Conservation (phyloP, 2,888 invertebrate species). For the Lochmaea crataegi region DNA sequence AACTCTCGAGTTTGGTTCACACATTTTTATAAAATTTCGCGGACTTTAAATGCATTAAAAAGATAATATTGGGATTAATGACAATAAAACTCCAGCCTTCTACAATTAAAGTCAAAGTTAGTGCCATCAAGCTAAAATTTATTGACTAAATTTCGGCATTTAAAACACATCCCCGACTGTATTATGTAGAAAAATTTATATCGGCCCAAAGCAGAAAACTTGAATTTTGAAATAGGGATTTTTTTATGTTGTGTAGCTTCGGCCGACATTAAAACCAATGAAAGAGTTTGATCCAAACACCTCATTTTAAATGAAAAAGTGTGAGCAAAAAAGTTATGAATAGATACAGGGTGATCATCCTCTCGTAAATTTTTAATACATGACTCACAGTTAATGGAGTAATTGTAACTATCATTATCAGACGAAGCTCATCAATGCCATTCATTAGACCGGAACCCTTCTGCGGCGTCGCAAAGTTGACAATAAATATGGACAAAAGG, state of each 20-base stretch:
- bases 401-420: no score
- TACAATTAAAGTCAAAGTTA: conserved; percentile 41
- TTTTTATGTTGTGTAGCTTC: neutral
- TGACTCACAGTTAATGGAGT: no score
- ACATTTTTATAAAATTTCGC: conserved; percentile 21
- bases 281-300: neutral
- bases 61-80: conserved; percentile 37
- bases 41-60: conserved; percentile 10
- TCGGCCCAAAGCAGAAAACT: conserved; percentile 14
- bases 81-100: conserved; percentile 34
- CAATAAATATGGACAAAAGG: no score
- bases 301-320: neutral
- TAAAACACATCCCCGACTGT: conserved; percentile 38
- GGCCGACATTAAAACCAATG: neutral
- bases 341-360: no score
- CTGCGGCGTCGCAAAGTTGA: no score
- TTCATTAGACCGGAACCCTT: no score
- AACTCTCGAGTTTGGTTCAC: neutral
- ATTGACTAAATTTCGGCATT: conserved; percentile 36
- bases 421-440: no score
- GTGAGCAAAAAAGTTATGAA: neutral
- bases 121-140: conserved; percentile 38
- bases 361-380: no score
- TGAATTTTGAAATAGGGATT: conserved; percentile 16
- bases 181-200: conserved; percentile 31